A percentile compares a stretch with the other conserved stretches of the same genome.
Evolutionary conservation across 2,797 vertebrate genomes (phyloP).

Genomic region (Epinephelus awoara): DNA sequence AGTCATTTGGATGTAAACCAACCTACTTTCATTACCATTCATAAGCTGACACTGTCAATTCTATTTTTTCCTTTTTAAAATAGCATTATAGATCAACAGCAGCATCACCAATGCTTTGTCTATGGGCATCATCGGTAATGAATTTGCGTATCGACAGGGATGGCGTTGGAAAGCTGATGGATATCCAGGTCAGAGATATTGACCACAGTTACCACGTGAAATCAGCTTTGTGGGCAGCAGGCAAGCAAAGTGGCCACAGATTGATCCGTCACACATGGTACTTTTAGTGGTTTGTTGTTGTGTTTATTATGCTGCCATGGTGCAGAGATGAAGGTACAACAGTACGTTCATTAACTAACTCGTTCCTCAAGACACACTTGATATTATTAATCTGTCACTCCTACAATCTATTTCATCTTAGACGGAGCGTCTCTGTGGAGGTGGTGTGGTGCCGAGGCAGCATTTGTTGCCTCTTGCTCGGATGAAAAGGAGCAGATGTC

Average conservation of each 20-base stretch:
- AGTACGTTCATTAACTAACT: conserved; percentile 30
- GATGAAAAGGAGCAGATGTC: conserved; percentile 63
- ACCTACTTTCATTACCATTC: conserved; percentile 64
- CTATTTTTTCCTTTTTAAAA: conserved; percentile 59
- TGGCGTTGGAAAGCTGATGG: conserved; percentile 69
- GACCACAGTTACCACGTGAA: conserved; percentile 82
- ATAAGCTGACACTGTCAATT: conserved; percentile 56
- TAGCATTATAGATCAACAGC: conserved; percentile 68
- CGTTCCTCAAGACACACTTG: conserved; percentile 24
- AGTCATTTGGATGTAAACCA: conserved; percentile 55
- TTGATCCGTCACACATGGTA: conserved; percentile 83
- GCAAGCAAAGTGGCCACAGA: conserved; percentile 80
- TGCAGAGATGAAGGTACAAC: conserved; percentile 32
- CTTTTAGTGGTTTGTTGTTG: conserved; percentile 62
- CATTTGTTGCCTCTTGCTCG: conserved; percentile 56
- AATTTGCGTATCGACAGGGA: conserved; percentile 79
- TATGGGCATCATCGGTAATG: conserved; percentile 73
- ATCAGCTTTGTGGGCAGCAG: conserved; percentile 81
- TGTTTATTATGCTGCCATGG: conserved; percentile 40
- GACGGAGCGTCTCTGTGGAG: conserved; percentile 40
- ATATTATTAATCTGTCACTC: conserved; percentile 46
- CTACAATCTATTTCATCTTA: conserved; percentile 38
- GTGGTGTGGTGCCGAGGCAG: conserved; percentile 16
- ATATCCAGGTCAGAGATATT: conserved; percentile 87
- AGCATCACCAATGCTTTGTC: conserved; percentile 50